A percentile compares a stretch with the other conserved stretches of the same genome.
Evolutionary conservation across 2,797 vertebrate species (phyloP).

Genomic region (Gymnopithys bicolor): DNA sequence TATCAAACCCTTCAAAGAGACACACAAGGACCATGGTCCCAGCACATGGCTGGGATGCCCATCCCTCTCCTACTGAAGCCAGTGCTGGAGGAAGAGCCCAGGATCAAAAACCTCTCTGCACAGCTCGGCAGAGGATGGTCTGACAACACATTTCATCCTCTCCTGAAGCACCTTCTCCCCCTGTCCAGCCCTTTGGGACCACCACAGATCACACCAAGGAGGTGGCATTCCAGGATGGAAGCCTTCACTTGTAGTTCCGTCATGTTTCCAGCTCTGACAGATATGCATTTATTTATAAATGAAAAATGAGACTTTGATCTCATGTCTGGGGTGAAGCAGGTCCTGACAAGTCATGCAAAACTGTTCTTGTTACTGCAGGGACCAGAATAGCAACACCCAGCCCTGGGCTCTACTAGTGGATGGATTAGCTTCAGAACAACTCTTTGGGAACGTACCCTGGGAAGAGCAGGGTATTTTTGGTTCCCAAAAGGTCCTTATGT

Average conservation of each 20-base stretch:
- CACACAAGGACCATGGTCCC: background rate
- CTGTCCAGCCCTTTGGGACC: background rate
- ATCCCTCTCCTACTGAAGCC: background rate
- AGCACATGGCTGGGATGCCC: background rate
- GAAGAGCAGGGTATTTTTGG: background rate
- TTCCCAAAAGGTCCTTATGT: background rate
- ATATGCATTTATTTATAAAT: background rate
- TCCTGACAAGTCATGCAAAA: background rate
- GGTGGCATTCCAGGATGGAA: background rate
- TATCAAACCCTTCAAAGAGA: background rate
- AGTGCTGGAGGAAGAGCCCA: background rate
- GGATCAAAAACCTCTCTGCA: background rate
- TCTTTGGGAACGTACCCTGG: background rate
- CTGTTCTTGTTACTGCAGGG: background rate
- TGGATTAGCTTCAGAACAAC: background rate
- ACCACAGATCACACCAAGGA: accelerated
- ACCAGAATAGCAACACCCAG: background rate
- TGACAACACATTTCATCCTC: background rate
- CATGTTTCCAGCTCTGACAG: background rate
- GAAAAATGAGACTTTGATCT: background rate
- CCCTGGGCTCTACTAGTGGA: accelerated
- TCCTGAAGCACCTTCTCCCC: background rate
- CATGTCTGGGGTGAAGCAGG: background rate
- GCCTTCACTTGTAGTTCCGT: background rate
- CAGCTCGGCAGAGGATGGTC: background rate